Evolutionary conservation across 2,888 invertebrate genomes (phyloP), one percentile per base, ranked within the genome.

Genomic region (Platycheirus albimanus): DNA sequence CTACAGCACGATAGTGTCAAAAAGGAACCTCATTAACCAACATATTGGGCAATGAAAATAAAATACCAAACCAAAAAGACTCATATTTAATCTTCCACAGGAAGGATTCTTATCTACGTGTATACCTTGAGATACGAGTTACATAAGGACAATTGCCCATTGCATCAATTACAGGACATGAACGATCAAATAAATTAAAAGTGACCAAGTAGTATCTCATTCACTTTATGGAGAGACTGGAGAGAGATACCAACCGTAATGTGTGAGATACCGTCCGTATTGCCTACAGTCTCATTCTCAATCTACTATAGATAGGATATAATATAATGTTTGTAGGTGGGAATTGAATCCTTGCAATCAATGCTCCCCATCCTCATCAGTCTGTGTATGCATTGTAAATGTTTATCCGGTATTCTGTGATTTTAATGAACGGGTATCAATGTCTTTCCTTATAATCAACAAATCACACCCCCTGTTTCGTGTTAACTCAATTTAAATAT

Each of bases 401-500:
- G 81, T 76, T 76, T 81, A 76, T 71, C 76, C 66, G 63, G 76
- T 71, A 76, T 76, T 77, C 78, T 74, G 78, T 72, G 72, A 83
- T 83, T 83, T 83, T 83, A 83, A 83, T 83, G 83, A 83, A 83
- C 83, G 67, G 69, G 83, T 83, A 83, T 83, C 83, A 64, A 72
- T 83, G 83, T 69, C 83, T 72, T 83, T 83, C 83, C 83, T 83
- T 83, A 83, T 78, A 83, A 83, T 83, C 83, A 83, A 83, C 83
- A 77, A 77, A 77, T 83, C 72, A 83, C 83, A 78, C 72, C 67
- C 76, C 56, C 78, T 74, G 63, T 72, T 71, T 72, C 72, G 78
- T 78, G 83, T 78, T 83, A 83, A 83, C 77, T 74, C 83, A 83
- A 83, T 83, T 83, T 83, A 83, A 83, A 83, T 83, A 83, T 83